phyloP scores from a whole-genome alignment of 2,888 invertebrate genomes.

The Cephalotes varians region DNA sequence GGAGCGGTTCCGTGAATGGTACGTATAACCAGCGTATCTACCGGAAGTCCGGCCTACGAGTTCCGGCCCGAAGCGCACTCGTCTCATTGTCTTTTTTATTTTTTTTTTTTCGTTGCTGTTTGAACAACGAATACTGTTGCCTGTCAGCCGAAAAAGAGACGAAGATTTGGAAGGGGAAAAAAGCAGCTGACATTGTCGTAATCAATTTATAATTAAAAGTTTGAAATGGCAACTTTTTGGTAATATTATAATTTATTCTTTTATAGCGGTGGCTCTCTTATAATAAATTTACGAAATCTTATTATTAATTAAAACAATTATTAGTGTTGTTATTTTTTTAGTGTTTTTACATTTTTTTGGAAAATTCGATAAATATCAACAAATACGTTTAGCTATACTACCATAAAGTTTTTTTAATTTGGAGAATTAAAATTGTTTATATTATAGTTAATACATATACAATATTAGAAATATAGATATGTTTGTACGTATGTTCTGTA shows the following conservation, averaged over 20 bases:
- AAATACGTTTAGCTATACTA: background rate
- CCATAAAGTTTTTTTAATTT: background rate
- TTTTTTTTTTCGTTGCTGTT: constrained; percentile 57
- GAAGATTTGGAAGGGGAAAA: constrained; percentile 67
- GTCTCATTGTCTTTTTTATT: constrained; percentile 73
- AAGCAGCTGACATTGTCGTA: constrained; percentile 58
- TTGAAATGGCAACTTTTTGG: background rate
- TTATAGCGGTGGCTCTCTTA: background rate
- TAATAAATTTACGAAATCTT: background rate
- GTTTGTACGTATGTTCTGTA: background rate
- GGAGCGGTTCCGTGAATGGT: constrained; percentile 76
- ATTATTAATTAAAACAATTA: constrained; percentile 7
- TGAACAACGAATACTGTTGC: constrained; percentile 53
- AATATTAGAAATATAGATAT: too few species aligned
- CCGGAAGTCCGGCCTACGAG: constrained; percentile 86
- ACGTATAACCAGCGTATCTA: constrained; percentile 82
- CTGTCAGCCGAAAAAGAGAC: constrained; percentile 64
- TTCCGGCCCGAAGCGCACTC: constrained; percentile 81
- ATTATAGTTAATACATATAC: background rate
- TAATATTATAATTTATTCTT: background rate
- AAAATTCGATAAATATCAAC: background rate
- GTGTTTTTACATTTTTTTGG: background rate
- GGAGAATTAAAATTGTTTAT: background rate
- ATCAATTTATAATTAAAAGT: constrained; percentile 7
- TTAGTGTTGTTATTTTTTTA: background rate